Conservation (phyloP, 2,113 vertebrate genomes). For the Pituophis catenifer region DNA sequence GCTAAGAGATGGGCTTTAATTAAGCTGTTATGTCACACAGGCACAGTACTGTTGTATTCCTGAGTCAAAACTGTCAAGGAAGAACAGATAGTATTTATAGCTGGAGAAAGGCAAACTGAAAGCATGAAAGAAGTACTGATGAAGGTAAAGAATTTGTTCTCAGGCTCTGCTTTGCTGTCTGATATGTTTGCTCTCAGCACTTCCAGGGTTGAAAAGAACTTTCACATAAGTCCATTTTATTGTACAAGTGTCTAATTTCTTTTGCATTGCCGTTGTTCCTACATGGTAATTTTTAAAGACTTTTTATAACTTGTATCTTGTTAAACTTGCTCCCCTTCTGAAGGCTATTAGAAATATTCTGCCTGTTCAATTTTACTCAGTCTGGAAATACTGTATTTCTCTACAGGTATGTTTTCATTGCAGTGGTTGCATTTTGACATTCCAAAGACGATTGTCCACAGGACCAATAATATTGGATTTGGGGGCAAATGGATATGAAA, state of each 20-base stretch:
- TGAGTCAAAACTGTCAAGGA: neutral
- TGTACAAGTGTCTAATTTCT: neutral
- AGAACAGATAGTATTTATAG: neutral
- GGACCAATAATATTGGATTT: neutral
- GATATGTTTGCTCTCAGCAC: neutral
- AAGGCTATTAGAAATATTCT: neutral
- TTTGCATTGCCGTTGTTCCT: neutral
- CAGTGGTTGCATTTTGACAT: neutral
- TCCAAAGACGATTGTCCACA: neutral
- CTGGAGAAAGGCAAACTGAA: neutral
- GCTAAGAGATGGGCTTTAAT: conserved; percentile 14
- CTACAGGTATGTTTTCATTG: neutral
- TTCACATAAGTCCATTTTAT: neutral
- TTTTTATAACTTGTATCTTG: neutral
- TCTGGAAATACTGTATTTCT: neutral
- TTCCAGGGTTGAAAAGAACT: neutral
- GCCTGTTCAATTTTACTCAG: neutral
- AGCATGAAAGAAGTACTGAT: neutral
- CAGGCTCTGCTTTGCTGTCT: neutral
- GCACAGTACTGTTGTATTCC: neutral
- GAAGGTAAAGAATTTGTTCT: neutral
- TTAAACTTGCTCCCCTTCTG: neutral
- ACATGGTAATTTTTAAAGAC: neutral
- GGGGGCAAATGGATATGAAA: neutral
- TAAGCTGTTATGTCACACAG: neutral